A percentile compares a stretch with the other conserved stretches of the same genome.
Evolutionary conservation across 1,140 invertebrate genomes (phyloP).

Genomic region (Dreissena polymorpha): DNA sequence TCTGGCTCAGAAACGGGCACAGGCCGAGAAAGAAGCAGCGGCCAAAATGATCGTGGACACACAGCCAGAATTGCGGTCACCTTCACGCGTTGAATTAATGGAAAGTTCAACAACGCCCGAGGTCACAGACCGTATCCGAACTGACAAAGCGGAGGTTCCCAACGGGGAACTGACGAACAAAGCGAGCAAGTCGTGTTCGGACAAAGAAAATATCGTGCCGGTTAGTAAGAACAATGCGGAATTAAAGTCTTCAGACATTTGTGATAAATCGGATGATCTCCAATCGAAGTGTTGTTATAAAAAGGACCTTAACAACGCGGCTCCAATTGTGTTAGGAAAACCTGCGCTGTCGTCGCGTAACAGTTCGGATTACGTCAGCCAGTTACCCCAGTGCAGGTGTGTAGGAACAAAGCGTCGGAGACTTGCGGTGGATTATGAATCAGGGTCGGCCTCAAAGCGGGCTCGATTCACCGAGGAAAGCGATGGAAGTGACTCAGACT

Average conservation of each 20-base stretch:
- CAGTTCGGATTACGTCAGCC: constrained; percentile 59
- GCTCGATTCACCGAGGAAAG: constrained; percentile 49
- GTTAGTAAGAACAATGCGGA: constrained; percentile 1
- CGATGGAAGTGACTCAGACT: constrained; percentile 48
- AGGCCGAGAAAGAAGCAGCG: constrained; percentile 52
- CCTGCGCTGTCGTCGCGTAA: constrained; percentile 45
- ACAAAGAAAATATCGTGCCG: constrained; percentile 37
- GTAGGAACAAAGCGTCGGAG: constrained; percentile 56
- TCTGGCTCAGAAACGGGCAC: constrained; percentile 62
- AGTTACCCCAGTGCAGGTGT: constrained; percentile 52
- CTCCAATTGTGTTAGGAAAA: constrained; percentile 43
- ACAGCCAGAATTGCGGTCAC: constrained; percentile 29
- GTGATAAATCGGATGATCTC: constrained; percentile 41
- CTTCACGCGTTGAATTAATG: constrained; percentile 41
- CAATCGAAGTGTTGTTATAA: constrained; percentile 27
- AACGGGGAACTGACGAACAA: constrained; percentile 50
- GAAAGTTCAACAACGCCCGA: constrained; percentile 22
- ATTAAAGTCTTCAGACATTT: constrained; percentile 11
- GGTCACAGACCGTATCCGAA: constrained; percentile 32
- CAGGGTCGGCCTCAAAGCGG: constrained; percentile 55
- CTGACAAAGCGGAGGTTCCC: constrained; percentile 49
- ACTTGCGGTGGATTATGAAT: constrained; percentile 44
- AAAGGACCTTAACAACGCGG: constrained; percentile 12
- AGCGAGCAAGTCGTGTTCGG: constrained; percentile 1
- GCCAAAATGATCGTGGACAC: constrained; percentile 49